Evolutionary conservation across 2,888 invertebrate genomes (phyloP).

Genomic region (Keiferia lycopersicella): DNA sequence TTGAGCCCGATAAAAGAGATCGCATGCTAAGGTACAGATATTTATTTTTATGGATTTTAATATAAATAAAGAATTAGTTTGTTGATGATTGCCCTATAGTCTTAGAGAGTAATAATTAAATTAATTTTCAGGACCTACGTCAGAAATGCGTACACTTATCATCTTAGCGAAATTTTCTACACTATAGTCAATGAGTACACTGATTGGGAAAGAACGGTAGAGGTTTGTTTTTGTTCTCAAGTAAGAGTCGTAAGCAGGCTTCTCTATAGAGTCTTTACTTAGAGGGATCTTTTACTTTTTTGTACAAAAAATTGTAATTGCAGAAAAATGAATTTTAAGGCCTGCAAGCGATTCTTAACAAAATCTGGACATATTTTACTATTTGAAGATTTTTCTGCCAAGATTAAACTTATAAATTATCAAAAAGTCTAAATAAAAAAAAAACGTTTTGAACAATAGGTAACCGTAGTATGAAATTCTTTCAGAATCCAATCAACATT

Average conservation of each 20-base stretch:
- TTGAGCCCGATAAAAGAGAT: slow-evolving; percentile 93
- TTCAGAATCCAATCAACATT: slow-evolving; percentile 92
- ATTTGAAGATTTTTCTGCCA: slow-evolving; percentile 15
- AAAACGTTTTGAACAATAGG: too few species aligned
- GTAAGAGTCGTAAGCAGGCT: slow-evolving; percentile 32
- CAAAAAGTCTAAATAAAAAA: too few species aligned
- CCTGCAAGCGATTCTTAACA: slow-evolving; percentile 14
- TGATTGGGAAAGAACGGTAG: slow-evolving; percentile 96
- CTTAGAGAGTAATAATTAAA: background rate
- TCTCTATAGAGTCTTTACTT: background rate
- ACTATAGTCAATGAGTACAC: slow-evolving; percentile 98
- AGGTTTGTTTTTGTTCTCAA: slow-evolving; percentile 68
- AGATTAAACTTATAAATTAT: background rate
- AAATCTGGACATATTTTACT: slow-evolving; percentile 14
- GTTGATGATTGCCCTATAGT: too few species aligned
- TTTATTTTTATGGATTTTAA: too few species aligned
- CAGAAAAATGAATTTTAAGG: slow-evolving; percentile 18
- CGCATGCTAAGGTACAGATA: slow-evolving; percentile 84
- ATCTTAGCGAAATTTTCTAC: slow-evolving; percentile 97
- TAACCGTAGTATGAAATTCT: slow-evolving; percentile 26
- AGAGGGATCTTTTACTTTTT: background rate
- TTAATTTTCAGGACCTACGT: slow-evolving; percentile 88
- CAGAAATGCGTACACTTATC: slow-evolving; percentile 96
- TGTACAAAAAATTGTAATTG: too few species aligned
- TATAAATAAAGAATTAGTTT: too few species aligned